phyloP scores from a whole-genome alignment of 2,113 vertebrate species.

The Sigmodon hispidus region DNA sequence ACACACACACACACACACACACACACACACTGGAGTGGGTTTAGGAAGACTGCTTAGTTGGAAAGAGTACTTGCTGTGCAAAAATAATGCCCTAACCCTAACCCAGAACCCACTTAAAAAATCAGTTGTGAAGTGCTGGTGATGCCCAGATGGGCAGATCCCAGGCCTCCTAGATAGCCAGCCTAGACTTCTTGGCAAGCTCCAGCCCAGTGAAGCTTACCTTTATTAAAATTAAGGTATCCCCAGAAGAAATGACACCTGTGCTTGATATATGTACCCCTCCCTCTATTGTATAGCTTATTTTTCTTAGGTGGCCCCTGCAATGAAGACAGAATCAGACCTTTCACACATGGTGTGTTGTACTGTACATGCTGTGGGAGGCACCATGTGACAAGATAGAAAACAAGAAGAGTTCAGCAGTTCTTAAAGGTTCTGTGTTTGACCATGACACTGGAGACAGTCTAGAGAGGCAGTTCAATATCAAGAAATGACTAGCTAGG shows the following conservation, averaged over 20 bases:
- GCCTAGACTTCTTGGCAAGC: neutral
- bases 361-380: neutral
- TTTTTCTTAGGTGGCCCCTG: neutral
- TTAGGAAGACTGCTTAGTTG: neutral
- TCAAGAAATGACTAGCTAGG: constrained; percentile 4
- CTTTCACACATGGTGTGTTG: neutral
- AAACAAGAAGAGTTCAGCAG: neutral
- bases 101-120: neutral
- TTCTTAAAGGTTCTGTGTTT: neutral
- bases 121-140: neutral
- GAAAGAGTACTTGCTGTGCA: neutral
- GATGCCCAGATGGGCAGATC: neutral
- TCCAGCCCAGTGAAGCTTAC: neutral
- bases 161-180: neutral
- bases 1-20: too few species aligned
- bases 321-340: neutral
- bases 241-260: neutral
- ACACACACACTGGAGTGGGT: neutral
- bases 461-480: neutral
- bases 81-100: neutral
- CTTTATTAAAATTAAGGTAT: neutral
- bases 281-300: neutral
- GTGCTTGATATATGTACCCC: neutral
- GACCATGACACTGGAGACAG: neutral
- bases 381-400: neutral